Evolutionary conservation across 2,113 vertebrate species (phyloP).

Genomic region (Pongo abelii): DNA sequence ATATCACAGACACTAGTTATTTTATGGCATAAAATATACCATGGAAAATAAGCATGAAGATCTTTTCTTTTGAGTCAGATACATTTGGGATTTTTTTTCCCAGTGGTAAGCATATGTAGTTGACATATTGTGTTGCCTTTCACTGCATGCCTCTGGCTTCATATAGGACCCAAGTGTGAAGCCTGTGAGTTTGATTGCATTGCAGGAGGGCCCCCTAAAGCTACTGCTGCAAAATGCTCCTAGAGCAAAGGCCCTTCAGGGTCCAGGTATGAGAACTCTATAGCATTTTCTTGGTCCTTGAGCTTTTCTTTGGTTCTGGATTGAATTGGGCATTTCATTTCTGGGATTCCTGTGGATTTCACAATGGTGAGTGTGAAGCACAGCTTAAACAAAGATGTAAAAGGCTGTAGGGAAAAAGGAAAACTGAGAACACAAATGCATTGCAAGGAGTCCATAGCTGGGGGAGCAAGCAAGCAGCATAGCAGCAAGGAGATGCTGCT

Average conservation of each 20-base stretch:
- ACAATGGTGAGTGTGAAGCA: conserved; percentile 26
- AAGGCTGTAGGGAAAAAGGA: conserved; percentile 43
- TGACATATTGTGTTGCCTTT: conserved; percentile 55
- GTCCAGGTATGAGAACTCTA: neutral
- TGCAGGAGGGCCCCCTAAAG: neutral
- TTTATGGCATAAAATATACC: neutral
- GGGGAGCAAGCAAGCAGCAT: no score
- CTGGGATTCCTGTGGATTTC: conserved; percentile 55
- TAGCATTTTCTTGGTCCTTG: neutral
- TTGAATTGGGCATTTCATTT: conserved; percentile 38
- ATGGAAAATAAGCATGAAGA: conserved; percentile 1
- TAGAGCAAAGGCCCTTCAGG: neutral
- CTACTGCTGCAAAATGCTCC: neutral
- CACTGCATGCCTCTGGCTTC: neutral
- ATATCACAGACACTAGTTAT: neutral
- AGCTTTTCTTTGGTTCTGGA: neutral
- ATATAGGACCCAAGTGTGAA: conserved; percentile 30
- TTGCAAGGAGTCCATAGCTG: conserved; percentile 34
- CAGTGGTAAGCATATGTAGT: conserved; percentile 29
- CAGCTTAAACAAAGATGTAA: conserved; percentile 64
- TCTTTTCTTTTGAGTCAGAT: conserved; percentile 7
- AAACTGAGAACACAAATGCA: conserved; percentile 55
- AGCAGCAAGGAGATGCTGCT: conserved; percentile 48
- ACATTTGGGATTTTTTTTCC: neutral
- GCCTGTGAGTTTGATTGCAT: neutral